Evolutionary conservation across 2,888 invertebrate species (phyloP), one percentile per base, ranked within the genome.

Genomic region (Ametastegia equiseti): DNA sequence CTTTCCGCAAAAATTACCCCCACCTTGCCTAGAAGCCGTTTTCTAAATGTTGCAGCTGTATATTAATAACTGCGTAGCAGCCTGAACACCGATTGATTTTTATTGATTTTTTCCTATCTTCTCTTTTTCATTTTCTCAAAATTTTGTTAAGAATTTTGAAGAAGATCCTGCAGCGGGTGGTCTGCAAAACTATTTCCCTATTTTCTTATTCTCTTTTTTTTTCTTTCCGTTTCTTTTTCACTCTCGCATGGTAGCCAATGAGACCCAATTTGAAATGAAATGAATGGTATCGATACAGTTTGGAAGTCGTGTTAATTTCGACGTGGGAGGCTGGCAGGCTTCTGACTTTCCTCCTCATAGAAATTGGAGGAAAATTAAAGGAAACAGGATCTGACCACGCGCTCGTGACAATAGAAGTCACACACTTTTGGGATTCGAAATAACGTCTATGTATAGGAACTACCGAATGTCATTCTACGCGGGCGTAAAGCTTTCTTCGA

Each of bases 381-480:
- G 78, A 78, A 78, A 78, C 15, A 30, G 60, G 45, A 78, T 60
- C 42, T 60, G 54, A 30, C 78, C 63, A 78, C 63, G 78, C 63
- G 78, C 27, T 60, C 50, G 57, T 45, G 60, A 78, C 78, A 78
- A 78, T 78, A 19, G 60, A 15, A 11, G n/a, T 60, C n/a, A 27
- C 54, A n/a, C 9, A 15, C 42, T 60, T 54, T 6, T 33, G 45
- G 42, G 60, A 15, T 78, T 63, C 78, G 57, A 45, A 78, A 78
- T 78, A 78, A 78, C 60, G 23, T 27, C 15, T 7, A 78, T 78
- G 23, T 27, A 5, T 7, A 78, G 0, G 45, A 63, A 78, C 85
- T 85, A 85, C 86, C 83, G 83, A 86, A 85, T 85, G 86, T 84
- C 85, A 86, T 83, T 85, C 78, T 11, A 2, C 23, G n/a, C n/a